Conservation (phyloP, 92 coral and sea anemone genomes). For the Chrysogorgia sp. region DNA sequence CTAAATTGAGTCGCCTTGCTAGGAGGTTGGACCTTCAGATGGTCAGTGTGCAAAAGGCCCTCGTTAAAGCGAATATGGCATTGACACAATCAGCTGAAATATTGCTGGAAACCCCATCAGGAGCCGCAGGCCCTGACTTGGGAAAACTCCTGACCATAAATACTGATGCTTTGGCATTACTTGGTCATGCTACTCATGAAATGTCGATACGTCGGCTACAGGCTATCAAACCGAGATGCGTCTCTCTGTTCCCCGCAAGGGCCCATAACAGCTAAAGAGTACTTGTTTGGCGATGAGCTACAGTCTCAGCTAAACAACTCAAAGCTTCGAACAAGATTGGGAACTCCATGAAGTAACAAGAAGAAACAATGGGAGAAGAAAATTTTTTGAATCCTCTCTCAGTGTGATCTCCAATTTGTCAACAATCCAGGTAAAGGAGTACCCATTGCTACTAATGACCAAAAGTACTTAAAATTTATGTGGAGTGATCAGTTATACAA, state of each 20-base stretch:
- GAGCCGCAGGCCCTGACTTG: constrained; percentile 11
- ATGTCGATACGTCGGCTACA: constrained; percentile 47
- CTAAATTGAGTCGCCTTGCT: constrained; percentile 24
- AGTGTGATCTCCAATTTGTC: no score
- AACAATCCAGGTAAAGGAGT: no score
- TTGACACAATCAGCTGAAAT: constrained; percentile 28
- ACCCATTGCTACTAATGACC: no score
- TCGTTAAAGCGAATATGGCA: constrained; percentile 36
- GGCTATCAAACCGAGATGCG: constrained; percentile 51
- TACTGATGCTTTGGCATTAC: constrained; percentile 51
- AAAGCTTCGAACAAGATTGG: constrained; percentile 32
- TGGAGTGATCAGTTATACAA: no score
- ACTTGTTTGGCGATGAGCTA: constrained; percentile 58
- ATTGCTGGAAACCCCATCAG: constrained; percentile 4
- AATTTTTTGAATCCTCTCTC: no score
- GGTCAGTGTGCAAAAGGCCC: constrained; percentile 22
- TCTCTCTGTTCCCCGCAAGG: constrained; percentile 41
- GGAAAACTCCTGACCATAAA: constrained; percentile 37
- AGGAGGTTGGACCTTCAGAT: constrained; percentile 31
- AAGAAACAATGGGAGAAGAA: no score
- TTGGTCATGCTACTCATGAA: constrained; percentile 46
- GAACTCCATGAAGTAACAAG: background rate
- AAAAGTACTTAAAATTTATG: no score
- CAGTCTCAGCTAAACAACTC: constrained; percentile 47
- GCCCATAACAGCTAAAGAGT: constrained; percentile 43